Percentiles rank a stretch among this genome's conserved stretches.
Conservation (phyloP, 2,797 vertebrate genomes). For the Spinus pinus region DNA sequence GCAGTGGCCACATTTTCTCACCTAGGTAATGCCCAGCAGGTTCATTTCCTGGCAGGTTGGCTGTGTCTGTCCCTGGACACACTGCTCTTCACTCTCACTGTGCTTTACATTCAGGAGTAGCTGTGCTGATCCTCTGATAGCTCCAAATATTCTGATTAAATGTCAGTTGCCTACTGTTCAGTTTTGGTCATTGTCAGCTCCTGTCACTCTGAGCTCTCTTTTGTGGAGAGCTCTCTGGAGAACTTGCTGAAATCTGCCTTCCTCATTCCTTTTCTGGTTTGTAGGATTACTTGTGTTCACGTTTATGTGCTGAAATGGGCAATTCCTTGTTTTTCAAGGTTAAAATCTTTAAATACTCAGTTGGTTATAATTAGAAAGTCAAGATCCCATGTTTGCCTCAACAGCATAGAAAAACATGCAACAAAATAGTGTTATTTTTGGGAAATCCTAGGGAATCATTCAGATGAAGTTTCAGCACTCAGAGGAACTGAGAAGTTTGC, state of each 20-base stretch:
- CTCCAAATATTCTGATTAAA: background rate
- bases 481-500: background rate
- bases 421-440: background rate
- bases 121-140: background rate
- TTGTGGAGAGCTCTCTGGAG: background rate
- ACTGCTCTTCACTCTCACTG: background rate
- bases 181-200: background rate
- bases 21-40: background rate
- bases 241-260: background rate
- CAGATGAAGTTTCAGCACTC: background rate
- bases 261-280: background rate
- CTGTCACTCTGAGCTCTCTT: background rate
- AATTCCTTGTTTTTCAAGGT: background rate
- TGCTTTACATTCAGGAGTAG: background rate
- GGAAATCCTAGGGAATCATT: background rate
- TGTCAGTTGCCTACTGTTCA: background rate
- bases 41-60: background rate
- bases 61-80: background rate
- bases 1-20: background rate
- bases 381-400: background rate
- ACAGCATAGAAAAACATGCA: background rate
- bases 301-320: background rate
- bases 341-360: background rate
- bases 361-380: background rate
- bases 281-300: background rate